Conservation (phyloP, 2,797 vertebrate species). For the Channallabes apus region DNA sequence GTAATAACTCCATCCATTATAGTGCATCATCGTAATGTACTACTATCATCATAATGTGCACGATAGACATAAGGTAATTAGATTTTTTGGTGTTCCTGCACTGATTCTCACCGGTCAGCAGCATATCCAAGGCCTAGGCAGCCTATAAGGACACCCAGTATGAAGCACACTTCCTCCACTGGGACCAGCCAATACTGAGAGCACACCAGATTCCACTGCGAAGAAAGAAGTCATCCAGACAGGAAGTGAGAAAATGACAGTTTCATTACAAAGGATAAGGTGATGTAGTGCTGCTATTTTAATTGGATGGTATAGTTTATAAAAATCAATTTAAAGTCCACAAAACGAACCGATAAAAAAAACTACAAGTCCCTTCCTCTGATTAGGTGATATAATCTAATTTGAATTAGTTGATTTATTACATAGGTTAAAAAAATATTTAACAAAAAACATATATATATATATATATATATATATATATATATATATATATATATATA, state of each 20-base stretch:
- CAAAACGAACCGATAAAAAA: neutral
- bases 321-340: too few relatives aligned
- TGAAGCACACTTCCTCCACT: constrained; percentile 88
- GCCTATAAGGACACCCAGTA: constrained; percentile 82
- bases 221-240: constrained; percentile 11
- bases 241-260: constrained; percentile 31
- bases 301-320: neutral
- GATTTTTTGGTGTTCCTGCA: neutral
- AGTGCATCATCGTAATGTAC: neutral
- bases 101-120: constrained; percentile 78
- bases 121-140: constrained; percentile 80
- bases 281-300: neutral
- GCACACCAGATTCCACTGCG: constrained; percentile 89
- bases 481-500: too few relatives aligned
- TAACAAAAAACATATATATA: neutral
- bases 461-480: too few relatives aligned
- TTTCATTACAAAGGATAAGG: neutral
- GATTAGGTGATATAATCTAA: neutral
- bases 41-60: neutral
- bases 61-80: neutral
- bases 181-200: constrained; percentile 85
- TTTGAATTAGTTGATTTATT: neutral
- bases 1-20: neutral
- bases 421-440: neutral
- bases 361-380: neutral